A percentile compares a stretch with the other conserved stretches of the same genome.
Conservation (phyloP, 1,140 invertebrate genomes). For the Drosophila kohkoa region DNA sequence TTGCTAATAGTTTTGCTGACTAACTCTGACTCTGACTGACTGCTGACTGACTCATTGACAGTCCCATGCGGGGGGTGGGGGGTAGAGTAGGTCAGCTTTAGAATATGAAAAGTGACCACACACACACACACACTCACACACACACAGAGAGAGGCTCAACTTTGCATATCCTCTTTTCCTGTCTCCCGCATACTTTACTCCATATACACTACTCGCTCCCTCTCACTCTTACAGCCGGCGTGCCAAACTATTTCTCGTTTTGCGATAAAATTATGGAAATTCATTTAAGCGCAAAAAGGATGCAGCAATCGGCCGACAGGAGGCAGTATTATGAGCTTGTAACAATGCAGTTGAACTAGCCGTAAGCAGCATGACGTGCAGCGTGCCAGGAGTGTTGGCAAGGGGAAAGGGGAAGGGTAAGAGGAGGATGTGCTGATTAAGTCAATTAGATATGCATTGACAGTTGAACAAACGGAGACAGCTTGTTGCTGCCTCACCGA, state of each 20-base stretch:
- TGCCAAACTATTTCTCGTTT: slow-evolving; percentile 6
- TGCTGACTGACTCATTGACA: slow-evolving; percentile 31
- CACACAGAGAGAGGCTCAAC: neutral
- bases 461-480: slow-evolving; percentile 43
- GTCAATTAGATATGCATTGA: slow-evolving; percentile 50
- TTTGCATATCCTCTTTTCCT: slow-evolving; percentile 9
- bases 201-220: neutral
- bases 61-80: neutral
- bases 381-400: neutral
- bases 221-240: neutral
- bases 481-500: slow-evolving; percentile 22
- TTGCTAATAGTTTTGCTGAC: slow-evolving; percentile 33
- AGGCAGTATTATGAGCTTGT: slow-evolving; percentile 33
- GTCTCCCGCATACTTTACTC: neutral
- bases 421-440: slow-evolving; percentile 32
- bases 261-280: slow-evolving; percentile 44
- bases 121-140: neutral
- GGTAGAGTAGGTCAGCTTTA: slow-evolving; percentile 4
- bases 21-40: slow-evolving; percentile 29
- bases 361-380: slow-evolving; percentile 8
- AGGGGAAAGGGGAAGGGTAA: too few species aligned
- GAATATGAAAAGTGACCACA: slow-evolving; percentile 24
- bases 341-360: slow-evolving; percentile 20
- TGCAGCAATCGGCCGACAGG: slow-evolving; percentile 34
- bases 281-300: slow-evolving; percentile 50